Evolutionary conservation across 1,140 invertebrate species (phyloP).

Genomic region (Saccostrea echinata): DNA sequence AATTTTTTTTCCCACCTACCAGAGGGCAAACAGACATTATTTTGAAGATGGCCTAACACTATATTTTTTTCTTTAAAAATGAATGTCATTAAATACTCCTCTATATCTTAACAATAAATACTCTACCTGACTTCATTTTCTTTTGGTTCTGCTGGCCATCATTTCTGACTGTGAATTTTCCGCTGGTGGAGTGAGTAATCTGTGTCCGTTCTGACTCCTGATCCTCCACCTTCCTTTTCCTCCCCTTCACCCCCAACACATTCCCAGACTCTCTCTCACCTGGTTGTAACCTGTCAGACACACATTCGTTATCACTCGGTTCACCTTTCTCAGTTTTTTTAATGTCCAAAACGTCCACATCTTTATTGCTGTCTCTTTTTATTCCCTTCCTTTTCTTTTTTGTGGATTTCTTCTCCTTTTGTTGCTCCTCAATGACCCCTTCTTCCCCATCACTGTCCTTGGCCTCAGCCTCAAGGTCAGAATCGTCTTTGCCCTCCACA

Average conservation of each 20-base stretch:
- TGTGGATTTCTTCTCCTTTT: neutral
- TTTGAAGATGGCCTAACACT: too few relatives aligned
- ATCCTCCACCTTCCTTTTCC: conserved; percentile 1
- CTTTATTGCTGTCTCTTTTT: neutral
- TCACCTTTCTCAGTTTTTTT: neutral
- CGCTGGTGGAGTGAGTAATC: conserved; percentile 49
- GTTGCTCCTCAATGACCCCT: neutral
- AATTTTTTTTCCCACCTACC: too few relatives aligned
- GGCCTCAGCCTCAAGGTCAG: conserved; percentile 57
- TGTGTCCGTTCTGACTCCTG: neutral
- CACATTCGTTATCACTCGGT: conserved; percentile 52
- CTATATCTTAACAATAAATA: too few relatives aligned
- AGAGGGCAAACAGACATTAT: too few relatives aligned
- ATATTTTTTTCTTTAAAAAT: too few relatives aligned
- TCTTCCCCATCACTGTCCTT: conserved; percentile 62
- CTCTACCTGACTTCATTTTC: conserved; percentile 27
- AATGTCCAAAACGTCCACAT: neutral
- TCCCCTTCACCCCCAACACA: conserved; percentile 17
- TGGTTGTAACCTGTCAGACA: conserved; percentile 42
- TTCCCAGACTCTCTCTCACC: conserved; percentile 45
- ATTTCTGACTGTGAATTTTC: conserved; percentile 50
- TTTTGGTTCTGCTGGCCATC: conserved; percentile 32
- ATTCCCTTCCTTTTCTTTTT: neutral
- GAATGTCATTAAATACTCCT: too few relatives aligned
- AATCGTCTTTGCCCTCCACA: conserved; percentile 50